phyloP scores from a whole-genome alignment of 2,888 invertebrate genomes.

The Lycophotia porphyrea region DNA sequence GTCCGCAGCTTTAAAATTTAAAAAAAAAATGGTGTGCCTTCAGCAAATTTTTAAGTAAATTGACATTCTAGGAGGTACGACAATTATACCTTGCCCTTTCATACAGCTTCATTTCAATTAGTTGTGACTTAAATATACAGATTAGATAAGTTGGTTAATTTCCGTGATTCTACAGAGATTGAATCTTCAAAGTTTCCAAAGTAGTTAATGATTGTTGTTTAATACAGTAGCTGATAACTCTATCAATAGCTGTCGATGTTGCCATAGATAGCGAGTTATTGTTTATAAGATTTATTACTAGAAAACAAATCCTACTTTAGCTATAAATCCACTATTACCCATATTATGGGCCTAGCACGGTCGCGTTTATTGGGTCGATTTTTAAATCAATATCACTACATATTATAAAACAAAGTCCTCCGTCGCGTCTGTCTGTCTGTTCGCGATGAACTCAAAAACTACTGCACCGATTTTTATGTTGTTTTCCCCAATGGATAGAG shows the following conservation, averaged over 20 bases:
- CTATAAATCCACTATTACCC: not conserved
- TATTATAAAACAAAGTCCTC: too few relatives aligned
- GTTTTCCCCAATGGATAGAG: too few relatives aligned
- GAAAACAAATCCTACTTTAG: conserved; percentile 1
- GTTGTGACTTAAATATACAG: not conserved
- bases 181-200: not conserved
- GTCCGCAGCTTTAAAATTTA: not conserved
- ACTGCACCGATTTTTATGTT: too few relatives aligned
- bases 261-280: conserved; percentile 14
- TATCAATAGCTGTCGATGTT: conserved; percentile 21
- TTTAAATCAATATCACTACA: not conserved
- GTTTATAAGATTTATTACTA: conserved; percentile 25
- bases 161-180: not conserved
- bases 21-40: too few relatives aligned
- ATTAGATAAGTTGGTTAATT: not conserved
- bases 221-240: conserved; percentile 23
- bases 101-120: not conserved
- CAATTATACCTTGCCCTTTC: too few relatives aligned
- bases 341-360: not conserved
- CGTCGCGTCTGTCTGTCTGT: too few relatives aligned
- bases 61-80: too few relatives aligned
- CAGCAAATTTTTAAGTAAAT: too few relatives aligned
- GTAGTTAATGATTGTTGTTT: conserved; percentile 11
- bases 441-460: too few relatives aligned
- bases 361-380: not conserved